Conservation (phyloP, 2,113 vertebrate genomes). For the Arvicanthis niloticus region DNA sequence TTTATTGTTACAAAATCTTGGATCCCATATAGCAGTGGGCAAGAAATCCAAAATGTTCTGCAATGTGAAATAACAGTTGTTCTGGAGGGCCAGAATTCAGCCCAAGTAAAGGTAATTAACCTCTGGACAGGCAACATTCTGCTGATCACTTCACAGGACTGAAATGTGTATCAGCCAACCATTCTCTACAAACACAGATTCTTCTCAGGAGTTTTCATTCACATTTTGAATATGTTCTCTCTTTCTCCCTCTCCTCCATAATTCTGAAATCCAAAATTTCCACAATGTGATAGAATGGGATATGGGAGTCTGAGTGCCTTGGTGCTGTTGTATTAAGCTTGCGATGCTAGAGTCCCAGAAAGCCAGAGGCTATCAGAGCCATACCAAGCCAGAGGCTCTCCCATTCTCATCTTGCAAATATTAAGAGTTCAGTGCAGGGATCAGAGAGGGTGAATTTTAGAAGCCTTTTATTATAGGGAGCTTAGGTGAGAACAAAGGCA, state of each 20-base stretch:
- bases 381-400: not conserved
- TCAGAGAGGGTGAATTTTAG: not conserved
- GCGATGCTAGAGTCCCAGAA: not conserved
- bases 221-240: not conserved
- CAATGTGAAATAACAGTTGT: not conserved
- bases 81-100: not conserved
- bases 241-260: not conserved
- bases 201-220: not conserved
- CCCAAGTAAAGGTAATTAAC: not conserved
- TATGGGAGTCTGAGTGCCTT: not conserved
- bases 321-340: not conserved
- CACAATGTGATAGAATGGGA: not conserved
- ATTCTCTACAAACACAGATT: not conserved
- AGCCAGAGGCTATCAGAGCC: not conserved
- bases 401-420: not conserved
- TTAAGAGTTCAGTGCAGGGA: not conserved
- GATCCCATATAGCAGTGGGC: not conserved
- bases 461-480: not conserved
- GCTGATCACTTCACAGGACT: not conserved
- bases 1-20: not conserved
- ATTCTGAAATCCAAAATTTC: not conserved
- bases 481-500: not conserved
- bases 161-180: not conserved
- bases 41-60: not conserved
- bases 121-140: not conserved